Base-by-base conservation (phyloP, 1,140 invertebrate species). In the Teleopsis dalmanni region DNA sequence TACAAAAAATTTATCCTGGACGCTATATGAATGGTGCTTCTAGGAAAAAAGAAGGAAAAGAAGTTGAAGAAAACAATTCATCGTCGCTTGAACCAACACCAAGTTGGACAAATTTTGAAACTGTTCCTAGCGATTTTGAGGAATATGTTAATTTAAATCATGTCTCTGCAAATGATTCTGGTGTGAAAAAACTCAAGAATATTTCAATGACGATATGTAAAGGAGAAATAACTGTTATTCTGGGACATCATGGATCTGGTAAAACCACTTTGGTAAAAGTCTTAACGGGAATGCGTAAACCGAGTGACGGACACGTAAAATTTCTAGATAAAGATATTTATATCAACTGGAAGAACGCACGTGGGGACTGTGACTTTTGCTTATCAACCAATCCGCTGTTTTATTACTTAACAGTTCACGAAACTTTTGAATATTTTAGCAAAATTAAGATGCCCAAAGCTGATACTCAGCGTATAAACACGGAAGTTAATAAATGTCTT, bases 241-340 rank as follows among this genome's bases (percentile, higher is more conserved):
- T 94, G 16, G 90, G 88, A 1, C 88, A 84, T 57, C 87, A 81
- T 48, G 79, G 79, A 6, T 78, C 79, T 2, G 81, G 80, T 1
- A 82, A 82, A 59, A 83, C 84, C 2, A 86, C 84, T 34, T 76
- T 82, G 54, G 80, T 92, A 81, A 79, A 80, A 13, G 83, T 91
- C 64, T 72, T 91, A 11, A 88, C 86, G 2, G 92, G 91, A 3
- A 72, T 93, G 10, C 85, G 88, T 1, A 73, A 81, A 29, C 50
- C 59, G 0, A 2, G 48, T 1, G 42, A 47, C 1, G 64, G 64
- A 13, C 23, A 10, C 1, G 47, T 66, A 2, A 5, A 42, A 33
- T 23, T 50, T 25, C 6, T 10, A 1, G n/a, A 34, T 8, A 23
- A 50, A 4, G 47, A 51, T 41, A 22, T 59, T 0, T 53, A 55